Percentiles rank a stretch among this genome's conserved stretches.
phyloP scores from a whole-genome alignment of 2,113 vertebrate genomes.

The Hippolais icterina region DNA sequence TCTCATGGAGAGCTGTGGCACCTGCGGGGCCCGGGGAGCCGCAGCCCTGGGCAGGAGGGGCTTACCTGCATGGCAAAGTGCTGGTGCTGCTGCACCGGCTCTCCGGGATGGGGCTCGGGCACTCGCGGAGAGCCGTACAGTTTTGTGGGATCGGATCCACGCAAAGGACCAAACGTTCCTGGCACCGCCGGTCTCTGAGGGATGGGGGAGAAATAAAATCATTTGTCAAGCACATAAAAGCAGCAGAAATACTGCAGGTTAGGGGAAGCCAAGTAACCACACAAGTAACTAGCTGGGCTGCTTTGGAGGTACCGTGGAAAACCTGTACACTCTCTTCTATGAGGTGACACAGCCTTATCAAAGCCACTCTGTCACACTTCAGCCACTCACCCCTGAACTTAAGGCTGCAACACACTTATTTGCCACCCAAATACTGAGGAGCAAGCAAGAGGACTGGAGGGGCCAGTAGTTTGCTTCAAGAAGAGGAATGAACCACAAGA shows the following conservation, averaged over 20 bases:
- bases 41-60: not conserved
- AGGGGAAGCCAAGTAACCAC: not conserved
- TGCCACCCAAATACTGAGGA: not conserved
- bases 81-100: slow-evolving; percentile 75
- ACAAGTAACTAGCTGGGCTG: fast-evolving
- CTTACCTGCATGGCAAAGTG: slow-evolving; percentile 87
- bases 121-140: slow-evolving; percentile 74
- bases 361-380: not conserved
- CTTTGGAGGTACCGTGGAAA: not conserved
- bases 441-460: not conserved
- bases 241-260: not conserved
- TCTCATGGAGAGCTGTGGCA: fast-evolving
- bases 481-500: not conserved
- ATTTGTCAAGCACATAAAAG: not conserved
- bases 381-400: fast-evolving
- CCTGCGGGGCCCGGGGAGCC: fast-evolving
- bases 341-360: not conserved
- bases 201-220: not conserved
- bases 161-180: slow-evolving; percentile 78
- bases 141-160: slow-evolving; percentile 77
- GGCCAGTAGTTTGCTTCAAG: not conserved
- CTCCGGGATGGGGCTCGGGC: slow-evolving; percentile 79
- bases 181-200: slow-evolving; percentile 68
- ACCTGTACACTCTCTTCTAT: not conserved
- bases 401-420: not conserved